Evolutionary conservation across 2,888 invertebrate species (phyloP).

Genomic region (Cinara cedri): DNA sequence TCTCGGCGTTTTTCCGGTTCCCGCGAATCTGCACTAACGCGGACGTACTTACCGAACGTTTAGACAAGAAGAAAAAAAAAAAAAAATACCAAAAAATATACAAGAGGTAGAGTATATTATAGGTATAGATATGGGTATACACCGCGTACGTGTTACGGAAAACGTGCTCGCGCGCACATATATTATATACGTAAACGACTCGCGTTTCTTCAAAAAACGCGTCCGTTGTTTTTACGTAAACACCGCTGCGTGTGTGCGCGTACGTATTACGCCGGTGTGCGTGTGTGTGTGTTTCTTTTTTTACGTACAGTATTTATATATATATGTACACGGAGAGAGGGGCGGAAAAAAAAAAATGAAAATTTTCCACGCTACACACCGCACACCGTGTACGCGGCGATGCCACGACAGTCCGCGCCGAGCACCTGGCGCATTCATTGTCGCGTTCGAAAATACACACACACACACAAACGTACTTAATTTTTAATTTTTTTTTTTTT

Average conservation of each 20-base stretch:
- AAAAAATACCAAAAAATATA: not conserved
- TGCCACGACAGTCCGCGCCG: constrained; percentile 30
- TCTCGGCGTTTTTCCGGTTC: not conserved
- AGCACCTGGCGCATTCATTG: constrained; percentile 56
- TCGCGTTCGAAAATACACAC: constrained; percentile 28
- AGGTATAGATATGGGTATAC: too few species aligned
- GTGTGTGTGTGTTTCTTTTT: not conserved
- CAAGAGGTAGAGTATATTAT: too few species aligned
- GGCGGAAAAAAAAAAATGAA: constrained; percentile 41
- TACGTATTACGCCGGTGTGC: too few species aligned
- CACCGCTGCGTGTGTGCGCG: not conserved
- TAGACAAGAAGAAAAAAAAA: too few species aligned
- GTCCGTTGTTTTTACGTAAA: constrained; percentile 39
- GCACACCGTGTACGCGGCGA: not conserved
- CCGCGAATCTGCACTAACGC: too few species aligned
- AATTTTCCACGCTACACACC: constrained; percentile 53
- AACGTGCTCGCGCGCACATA: constrained; percentile 11
- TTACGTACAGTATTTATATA: too few species aligned
- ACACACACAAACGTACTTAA: constrained; percentile 5
- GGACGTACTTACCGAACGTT: too few species aligned
- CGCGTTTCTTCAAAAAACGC: not conserved
- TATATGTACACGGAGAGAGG: not conserved
- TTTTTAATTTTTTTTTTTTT: constrained; percentile 6
- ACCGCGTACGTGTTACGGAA: not conserved
- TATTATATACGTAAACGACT: too few species aligned